These are phyloP conservation scores for Ciconia maguari DNA, from an alignment of 2,113 vertebrate genomes.

Conservation along the genomic window DNA sequence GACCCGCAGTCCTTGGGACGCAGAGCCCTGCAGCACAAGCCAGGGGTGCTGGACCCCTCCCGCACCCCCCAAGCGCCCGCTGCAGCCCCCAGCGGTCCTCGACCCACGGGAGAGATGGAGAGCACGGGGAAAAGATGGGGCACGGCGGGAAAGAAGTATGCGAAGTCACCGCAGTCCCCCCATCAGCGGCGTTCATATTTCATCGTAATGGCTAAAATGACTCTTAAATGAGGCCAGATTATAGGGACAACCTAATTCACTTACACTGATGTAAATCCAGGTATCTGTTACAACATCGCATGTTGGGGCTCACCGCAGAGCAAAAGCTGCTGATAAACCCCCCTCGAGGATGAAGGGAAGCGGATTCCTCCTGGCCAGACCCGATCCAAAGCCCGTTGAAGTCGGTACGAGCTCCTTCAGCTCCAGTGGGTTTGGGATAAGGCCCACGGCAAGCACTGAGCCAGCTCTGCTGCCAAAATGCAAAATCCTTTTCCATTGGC, in stretches of 20 bases:
- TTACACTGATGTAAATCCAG: slow-evolving; percentile 51
- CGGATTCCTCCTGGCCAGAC: background rate
- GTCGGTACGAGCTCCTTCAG: background rate
- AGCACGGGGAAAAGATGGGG: background rate
- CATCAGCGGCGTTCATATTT: background rate
- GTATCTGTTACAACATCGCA: slow-evolving; percentile 33
- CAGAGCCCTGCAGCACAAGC: slow-evolving; percentile 5
- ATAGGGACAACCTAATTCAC: slow-evolving; percentile 43
- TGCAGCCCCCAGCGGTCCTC: background rate
- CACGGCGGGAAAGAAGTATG: background rate
- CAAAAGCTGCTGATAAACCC: slow-evolving; percentile 31
- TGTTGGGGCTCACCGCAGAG: background rate
- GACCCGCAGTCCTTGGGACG: background rate
- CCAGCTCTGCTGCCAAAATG: slow-evolving; percentile 51
- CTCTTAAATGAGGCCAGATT: slow-evolving; percentile 42
- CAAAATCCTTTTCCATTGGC: slow-evolving; percentile 63
- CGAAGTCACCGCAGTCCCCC: background rate
- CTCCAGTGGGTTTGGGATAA: slow-evolving; percentile 56
- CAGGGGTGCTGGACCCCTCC: background rate
- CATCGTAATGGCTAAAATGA: slow-evolving; percentile 20
- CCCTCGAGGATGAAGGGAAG: background rate
- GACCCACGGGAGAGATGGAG: background rate
- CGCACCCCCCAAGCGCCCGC: background rate
- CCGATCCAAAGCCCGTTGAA: background rate
- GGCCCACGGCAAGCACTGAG: background rate